Evolutionary conservation across 2,888 invertebrate species (phyloP).

Genomic region (Reticulitermes lucifugus): DNA sequence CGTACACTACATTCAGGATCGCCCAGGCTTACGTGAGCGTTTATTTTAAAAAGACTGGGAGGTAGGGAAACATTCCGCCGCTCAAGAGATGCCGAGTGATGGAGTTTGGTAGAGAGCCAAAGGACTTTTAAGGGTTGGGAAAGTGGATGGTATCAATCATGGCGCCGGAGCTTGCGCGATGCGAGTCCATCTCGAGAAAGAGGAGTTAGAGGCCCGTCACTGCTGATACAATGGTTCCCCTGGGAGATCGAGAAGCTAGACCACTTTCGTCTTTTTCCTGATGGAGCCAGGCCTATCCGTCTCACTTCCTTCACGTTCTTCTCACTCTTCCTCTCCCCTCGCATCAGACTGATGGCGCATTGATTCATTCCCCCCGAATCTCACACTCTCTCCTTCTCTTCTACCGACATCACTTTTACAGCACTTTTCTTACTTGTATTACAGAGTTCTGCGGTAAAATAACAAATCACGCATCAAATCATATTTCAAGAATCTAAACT

Average conservation of each 20-base stretch:
- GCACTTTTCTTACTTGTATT: not conserved
- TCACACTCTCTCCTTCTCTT: slow-evolving; percentile 4
- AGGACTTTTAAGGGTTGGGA: slow-evolving; percentile 32
- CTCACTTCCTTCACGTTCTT: not conserved
- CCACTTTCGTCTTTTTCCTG: slow-evolving; percentile 15
- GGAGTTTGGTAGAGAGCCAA: not conserved
- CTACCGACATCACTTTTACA: not conserved
- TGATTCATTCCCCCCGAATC: slow-evolving; percentile 23
- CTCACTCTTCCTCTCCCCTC: not conserved
- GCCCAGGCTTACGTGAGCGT: slow-evolving; percentile 23
- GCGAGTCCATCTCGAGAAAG: slow-evolving; percentile 34
- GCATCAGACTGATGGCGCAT: slow-evolving; percentile 33
- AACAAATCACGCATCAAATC: too few relatives aligned
- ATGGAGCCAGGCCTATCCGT: slow-evolving; percentile 9
- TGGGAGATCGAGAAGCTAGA: slow-evolving; percentile 36
- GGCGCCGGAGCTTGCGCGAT: slow-evolving; percentile 42
- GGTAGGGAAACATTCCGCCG: not conserved
- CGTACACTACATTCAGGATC: slow-evolving; percentile 21
- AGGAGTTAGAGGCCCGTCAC: slow-evolving; percentile 15
- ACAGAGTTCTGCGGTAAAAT: not conserved
- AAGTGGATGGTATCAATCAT: slow-evolving; percentile 44
- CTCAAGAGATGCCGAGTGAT: slow-evolving; percentile 17
- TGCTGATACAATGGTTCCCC: slow-evolving; percentile 44
- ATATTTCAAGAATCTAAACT: too few relatives aligned
- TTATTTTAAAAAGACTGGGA: slow-evolving; percentile 18